Evolutionary conservation across 2,888 invertebrate species (phyloP).

Genomic region (Barypeithes pellucidus): DNA sequence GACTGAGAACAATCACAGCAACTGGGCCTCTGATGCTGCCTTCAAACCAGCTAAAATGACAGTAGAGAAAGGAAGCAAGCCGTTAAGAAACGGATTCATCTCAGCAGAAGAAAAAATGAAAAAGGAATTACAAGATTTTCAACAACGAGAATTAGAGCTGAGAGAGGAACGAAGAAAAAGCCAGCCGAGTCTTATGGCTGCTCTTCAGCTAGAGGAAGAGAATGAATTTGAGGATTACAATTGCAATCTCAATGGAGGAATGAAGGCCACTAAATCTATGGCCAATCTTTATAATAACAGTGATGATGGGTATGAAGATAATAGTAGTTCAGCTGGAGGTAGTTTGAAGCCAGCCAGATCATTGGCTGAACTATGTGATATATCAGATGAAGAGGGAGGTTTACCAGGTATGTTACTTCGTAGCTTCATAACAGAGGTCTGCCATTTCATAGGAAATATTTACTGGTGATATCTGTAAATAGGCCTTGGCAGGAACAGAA

Average conservation of each 20-base stretch:
- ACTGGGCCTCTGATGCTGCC: slow-evolving; percentile 59
- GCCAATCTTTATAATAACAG: slow-evolving; percentile 57
- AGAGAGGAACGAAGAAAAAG: slow-evolving; percentile 79
- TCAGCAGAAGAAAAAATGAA: slow-evolving; percentile 90
- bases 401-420: slow-evolving; percentile 71
- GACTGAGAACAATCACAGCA: slow-evolving; percentile 54
- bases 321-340: slow-evolving; percentile 57
- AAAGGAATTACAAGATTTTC: slow-evolving; percentile 86
- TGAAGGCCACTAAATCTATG: slow-evolving; percentile 60
- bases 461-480: too few relatives aligned
- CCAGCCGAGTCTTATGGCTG: slow-evolving; percentile 78
- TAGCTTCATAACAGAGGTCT: too few relatives aligned
- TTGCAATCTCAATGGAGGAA: slow-evolving; percentile 32
- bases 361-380: slow-evolving; percentile 79
- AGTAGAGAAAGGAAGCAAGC: slow-evolving; percentile 74
- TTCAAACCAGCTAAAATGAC: slow-evolving; percentile 67
- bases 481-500: too few relatives aligned
- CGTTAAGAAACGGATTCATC: slow-evolving; percentile 83
- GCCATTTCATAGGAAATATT: too few relatives aligned
- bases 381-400: slow-evolving; percentile 74
- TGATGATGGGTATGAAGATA: slow-evolving; percentile 54
- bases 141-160: slow-evolving; percentile 72
- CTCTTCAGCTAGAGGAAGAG: slow-evolving; percentile 75
- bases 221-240: slow-evolving; percentile 59
- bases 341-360: slow-evolving; percentile 79